phyloP scores from a whole-genome alignment of 1,140 invertebrate genomes.

The Cataglyphis hispanica region DNA sequence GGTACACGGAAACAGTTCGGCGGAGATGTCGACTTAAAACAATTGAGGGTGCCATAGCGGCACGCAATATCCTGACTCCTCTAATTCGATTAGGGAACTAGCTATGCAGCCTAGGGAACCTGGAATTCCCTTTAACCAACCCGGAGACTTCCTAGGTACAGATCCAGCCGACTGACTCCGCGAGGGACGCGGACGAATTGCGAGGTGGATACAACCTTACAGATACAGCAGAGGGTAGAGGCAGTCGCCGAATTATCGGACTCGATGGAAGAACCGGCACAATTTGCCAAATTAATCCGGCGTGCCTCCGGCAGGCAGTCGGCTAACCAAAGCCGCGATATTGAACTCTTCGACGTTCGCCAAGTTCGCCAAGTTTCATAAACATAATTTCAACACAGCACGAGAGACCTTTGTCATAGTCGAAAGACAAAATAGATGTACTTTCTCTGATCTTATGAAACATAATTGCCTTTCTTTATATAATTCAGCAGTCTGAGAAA shows the following conservation, averaged over 20 bases:
- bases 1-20: constrained; percentile 73
- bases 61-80: constrained; percentile 87
- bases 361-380: constrained; percentile 57
- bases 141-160: constrained; percentile 75
- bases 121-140: constrained; percentile 78
- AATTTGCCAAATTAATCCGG: constrained; percentile 86
- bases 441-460: neutral
- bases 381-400: neutral
- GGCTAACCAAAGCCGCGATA: constrained; percentile 65
- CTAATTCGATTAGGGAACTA: constrained; percentile 86
- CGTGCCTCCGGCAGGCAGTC: constrained; percentile 42
- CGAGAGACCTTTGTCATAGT: neutral
- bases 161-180: constrained; percentile 39
- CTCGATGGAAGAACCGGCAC: constrained; percentile 85
- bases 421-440: neutral
- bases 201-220: constrained; percentile 46
- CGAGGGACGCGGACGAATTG: constrained; percentile 50
- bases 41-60: constrained; percentile 82
- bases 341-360: constrained; percentile 76
- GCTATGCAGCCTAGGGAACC: constrained; percentile 78
- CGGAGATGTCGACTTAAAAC: constrained; percentile 86
- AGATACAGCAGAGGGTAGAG: constrained; percentile 35
- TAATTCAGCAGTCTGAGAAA: neutral
- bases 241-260: constrained; percentile 84
- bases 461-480: neutral